Base-by-base conservation (phyloP, 2,113 vertebrate species). In the Uria lomvia region DNA sequence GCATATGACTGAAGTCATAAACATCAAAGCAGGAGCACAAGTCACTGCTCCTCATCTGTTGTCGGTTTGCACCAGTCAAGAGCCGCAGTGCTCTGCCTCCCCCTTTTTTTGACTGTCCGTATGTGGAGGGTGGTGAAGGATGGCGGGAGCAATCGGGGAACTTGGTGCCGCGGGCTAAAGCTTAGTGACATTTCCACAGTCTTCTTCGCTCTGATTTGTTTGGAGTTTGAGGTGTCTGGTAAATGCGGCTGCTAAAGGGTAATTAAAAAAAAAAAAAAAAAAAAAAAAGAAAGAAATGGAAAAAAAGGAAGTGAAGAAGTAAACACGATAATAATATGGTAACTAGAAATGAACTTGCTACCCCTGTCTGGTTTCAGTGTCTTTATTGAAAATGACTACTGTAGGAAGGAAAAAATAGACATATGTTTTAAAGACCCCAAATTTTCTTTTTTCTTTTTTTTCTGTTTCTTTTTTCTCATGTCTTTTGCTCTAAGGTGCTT, bases 1-100 rank as follows among this genome's bases (percentile, higher is more conserved):
- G 72, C 94, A 89, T 88, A 80, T 94, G 97, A 92, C 98, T 3
- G 1, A 95, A 97, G 63, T 74, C 67, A 94, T 98, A 97, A 97
- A 90, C 53, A 92, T 98, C 96, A 97, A 95, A 88, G 60, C 76
- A 77, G 0, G 5, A 79, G 40, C 78, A 80, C 20, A 20, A 93
- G 76, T 80, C 79, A 52, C 60, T 95, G 92, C 56, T 93, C 85
- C 88, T 92, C 78, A 36, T 94, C 79, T 92, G 38, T 30, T 95
- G 73, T 86, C 29, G 0, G 40, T 90, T 94, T 95, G 73, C 38
- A 42, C 60, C 68, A 76, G 53, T 53, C 27, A 34, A n/a, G 40
- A 78, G 36, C 45, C 76, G 68, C 75, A 14, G 13, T 1, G 2
- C 73, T 75, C 24, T 1, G 0, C 65, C 42, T 73, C 21, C 52